phyloP scores from a whole-genome alignment of 2,113 vertebrate genomes.

The Pterophyllum scalare region DNA sequence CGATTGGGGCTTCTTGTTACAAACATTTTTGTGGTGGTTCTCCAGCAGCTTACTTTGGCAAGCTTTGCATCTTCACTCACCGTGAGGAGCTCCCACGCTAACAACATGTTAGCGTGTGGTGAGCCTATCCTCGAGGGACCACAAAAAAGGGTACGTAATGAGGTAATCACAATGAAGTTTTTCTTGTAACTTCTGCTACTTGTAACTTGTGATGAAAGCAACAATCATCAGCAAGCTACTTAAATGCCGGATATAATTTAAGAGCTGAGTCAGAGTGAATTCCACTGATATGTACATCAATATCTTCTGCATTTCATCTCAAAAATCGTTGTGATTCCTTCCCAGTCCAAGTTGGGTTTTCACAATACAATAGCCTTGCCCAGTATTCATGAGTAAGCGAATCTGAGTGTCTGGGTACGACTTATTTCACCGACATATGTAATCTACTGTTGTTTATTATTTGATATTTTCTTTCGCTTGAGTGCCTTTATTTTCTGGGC shows the following conservation, averaged over 20 bases:
- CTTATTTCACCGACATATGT: slow-evolving; percentile 32
- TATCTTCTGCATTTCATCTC: rapidly evolving
- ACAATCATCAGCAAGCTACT: too few relatives aligned
- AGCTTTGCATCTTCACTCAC: neutral
- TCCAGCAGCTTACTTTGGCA: neutral
- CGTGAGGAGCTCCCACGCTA: rapidly evolving
- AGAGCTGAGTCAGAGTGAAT: neutral
- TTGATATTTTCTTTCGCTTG: slow-evolving; percentile 53
- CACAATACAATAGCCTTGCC: neutral
- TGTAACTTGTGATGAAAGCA: too few relatives aligned
- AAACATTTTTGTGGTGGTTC: rapidly evolving
- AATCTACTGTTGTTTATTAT: slow-evolving; percentile 29
- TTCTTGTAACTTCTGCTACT: too few relatives aligned
- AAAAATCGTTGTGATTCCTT: neutral
- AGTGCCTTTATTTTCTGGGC: slow-evolving; percentile 42
- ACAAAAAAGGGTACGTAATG: too few relatives aligned
- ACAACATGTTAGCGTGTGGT: neutral
- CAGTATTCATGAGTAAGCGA: neutral
- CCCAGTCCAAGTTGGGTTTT: neutral
- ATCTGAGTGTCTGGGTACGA: slow-evolving; percentile 1
- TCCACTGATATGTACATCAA: neutral
- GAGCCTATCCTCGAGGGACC: too few relatives aligned
- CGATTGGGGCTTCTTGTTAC: neutral
- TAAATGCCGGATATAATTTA: too few relatives aligned
- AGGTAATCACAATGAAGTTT: too few relatives aligned